Evolutionary conservation across 2,888 invertebrate species (phyloP).

Genomic region (Drosophila lacicola): DNA sequence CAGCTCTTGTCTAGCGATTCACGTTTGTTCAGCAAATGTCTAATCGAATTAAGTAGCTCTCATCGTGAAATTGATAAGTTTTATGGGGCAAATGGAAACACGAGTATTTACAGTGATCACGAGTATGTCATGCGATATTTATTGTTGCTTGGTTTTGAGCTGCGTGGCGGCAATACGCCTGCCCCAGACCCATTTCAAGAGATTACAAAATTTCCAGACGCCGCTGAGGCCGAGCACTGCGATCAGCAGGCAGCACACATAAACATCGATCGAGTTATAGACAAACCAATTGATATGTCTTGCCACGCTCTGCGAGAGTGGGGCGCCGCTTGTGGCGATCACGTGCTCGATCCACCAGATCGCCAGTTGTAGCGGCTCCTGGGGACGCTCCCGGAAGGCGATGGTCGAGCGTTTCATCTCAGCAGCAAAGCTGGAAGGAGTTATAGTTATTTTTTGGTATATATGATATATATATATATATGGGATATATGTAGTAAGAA

Average conservation of each 20-base stretch:
- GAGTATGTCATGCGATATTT: constrained; percentile 9
- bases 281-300: constrained; percentile 85
- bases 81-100: neutral
- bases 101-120: neutral
- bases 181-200: constrained; percentile 14
- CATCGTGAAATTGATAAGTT: neutral
- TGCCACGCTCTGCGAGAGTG: constrained; percentile 85
- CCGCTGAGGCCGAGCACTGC: constrained; percentile 19
- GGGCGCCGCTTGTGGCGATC: constrained; percentile 86
- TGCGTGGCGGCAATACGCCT: neutral
- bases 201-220: constrained; percentile 28
- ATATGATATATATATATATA: too few species aligned
- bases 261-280: constrained; percentile 86
- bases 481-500: too few species aligned
- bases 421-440: constrained; percentile 62
- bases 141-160: constrained; percentile 55
- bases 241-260: constrained; percentile 42
- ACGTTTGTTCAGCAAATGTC: constrained; percentile 1
- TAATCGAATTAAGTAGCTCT: neutral
- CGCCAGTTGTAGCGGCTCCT: constrained; percentile 87
- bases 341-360: constrained; percentile 89
- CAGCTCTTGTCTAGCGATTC: neutral
- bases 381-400: constrained; percentile 86
- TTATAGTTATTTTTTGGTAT: neutral
- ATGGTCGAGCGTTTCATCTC: constrained; percentile 85